phyloP scores from a whole-genome alignment of 2,113 vertebrate species.

The Megaceryle maxima region DNA sequence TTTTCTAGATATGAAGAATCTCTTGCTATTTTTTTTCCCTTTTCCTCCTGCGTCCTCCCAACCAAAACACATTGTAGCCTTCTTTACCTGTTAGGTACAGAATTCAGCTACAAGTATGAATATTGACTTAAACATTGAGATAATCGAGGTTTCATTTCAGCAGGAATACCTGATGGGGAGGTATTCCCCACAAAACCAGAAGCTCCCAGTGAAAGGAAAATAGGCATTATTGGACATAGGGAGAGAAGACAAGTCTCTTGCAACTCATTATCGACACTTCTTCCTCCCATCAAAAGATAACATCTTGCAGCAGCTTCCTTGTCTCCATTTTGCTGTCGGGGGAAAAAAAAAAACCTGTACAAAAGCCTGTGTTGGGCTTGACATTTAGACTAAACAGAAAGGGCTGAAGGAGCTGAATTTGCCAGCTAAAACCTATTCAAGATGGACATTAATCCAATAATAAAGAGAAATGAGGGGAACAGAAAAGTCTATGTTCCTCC shows the following conservation, averaged over 20 bases:
- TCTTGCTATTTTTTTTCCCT: neutral
- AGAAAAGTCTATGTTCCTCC: neutral
- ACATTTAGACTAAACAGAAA: constrained; percentile 32
- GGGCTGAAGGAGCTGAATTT: constrained; percentile 5
- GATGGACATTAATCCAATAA: constrained; percentile 14
- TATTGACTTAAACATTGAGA: neutral
- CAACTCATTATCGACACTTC: neutral
- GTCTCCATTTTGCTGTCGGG: neutral
- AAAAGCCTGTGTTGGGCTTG: neutral
- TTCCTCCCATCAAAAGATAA: neutral
- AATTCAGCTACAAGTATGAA: neutral
- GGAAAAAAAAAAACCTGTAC: neutral
- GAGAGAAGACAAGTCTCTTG: neutral
- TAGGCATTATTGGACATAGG: accelerated
- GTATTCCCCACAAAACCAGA: neutral
- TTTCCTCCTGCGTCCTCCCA: neutral
- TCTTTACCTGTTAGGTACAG: neutral
- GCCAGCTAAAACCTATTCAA: constrained; percentile 12
- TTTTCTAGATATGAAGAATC: neutral
- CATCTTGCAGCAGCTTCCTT: neutral
- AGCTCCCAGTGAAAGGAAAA: neutral
- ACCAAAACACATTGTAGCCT: neutral
- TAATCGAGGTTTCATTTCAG: neutral
- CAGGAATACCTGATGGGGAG: neutral
- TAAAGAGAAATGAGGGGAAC: neutral